These are phyloP conservation scores for Pampus argenteus DNA, from an alignment of 2,797 vertebrate species.

Conservation along the genomic window DNA sequence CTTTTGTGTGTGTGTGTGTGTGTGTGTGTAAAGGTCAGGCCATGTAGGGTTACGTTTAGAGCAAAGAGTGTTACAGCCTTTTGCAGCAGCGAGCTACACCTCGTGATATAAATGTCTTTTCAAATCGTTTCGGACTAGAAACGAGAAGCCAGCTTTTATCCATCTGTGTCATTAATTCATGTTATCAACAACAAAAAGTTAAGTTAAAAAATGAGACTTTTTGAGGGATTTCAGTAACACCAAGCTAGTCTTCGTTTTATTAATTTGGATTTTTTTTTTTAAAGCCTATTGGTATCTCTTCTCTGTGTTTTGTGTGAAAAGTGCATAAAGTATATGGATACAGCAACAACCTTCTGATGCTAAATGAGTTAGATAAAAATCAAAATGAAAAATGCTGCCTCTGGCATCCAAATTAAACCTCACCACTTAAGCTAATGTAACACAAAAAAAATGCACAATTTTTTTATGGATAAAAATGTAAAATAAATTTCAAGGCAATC, in stretches of 20 bases:
- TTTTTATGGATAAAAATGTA: not conserved
- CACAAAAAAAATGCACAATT: conserved; percentile 1
- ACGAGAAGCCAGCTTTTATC: no score
- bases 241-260: not conserved
- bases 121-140: no score
- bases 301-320: not conserved
- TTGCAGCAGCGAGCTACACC: not conserved
- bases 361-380: conserved; percentile 30
- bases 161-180: no score
- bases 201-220: not conserved
- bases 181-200: no score
- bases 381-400: conserved; percentile 32
- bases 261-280: not conserved
- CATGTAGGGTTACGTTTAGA: not conserved
- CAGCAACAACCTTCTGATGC: conserved; percentile 16
- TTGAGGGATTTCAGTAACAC: not conserved
- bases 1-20: conserved; percentile 1
- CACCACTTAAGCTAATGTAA: conserved; percentile 13
- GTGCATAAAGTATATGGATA: conserved; percentile 7
- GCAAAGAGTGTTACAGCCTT: conserved; percentile 17
- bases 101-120: no score
- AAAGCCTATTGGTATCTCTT: not conserved
- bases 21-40: not conserved
- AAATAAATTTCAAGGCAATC: not conserved
- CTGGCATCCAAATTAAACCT: conserved; percentile 24